Evolutionary conservation across 1,140 invertebrate genomes (phyloP), one percentile per base, ranked within the genome.

Genomic region (Diachasma alloeum): DNA sequence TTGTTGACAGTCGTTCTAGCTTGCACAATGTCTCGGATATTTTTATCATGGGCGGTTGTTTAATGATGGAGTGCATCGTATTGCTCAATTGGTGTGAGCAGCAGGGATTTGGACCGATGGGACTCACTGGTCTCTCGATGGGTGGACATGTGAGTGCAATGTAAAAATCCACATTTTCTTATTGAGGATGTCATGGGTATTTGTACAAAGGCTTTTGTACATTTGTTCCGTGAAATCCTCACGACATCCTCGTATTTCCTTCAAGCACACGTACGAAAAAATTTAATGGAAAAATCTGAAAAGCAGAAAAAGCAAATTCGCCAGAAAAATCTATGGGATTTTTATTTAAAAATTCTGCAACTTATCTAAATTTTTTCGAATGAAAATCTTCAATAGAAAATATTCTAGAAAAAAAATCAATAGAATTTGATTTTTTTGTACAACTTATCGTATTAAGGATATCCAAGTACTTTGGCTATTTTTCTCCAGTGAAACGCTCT

Each of bases 41-140:
- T 83, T 99, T 99, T 92, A 96, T 99, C 67, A 99, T 99, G 98
- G 98, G 98, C 72, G 98, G 96, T 31, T 97, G 97, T 87, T 90
- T 99, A 63, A 97, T 99, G 48, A 91, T 99, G 77, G 98, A 99
- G 90, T 95, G 95, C 9, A 90, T 98, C 72, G 97, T 96, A 24
- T 90, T 99, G 68, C 92, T 99, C 59, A 94, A 97, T 89, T 99
- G 97, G 97, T 97, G 96, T 84, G 95, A 97, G 88, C 91, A 93
- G 69, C 92, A 96, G 84, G 94, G 95, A 22, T 96, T 95, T 85
- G 96, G 96, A 11, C 98, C 98, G 0, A 90, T 99, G 5, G 97
- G 97, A 66, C 91, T 99, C 9, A 97, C 97, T 22, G 98, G 98
- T n/a, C 92, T 99, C 67, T 99, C 98, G n/a, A 99, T 99, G 98